Percentiles rank a stretch among this genome's conserved stretches.
These are phyloP conservation scores for Pteria penguin DNA, from an alignment of 2,888 invertebrate genomes.

Conservation along the genomic window DNA sequence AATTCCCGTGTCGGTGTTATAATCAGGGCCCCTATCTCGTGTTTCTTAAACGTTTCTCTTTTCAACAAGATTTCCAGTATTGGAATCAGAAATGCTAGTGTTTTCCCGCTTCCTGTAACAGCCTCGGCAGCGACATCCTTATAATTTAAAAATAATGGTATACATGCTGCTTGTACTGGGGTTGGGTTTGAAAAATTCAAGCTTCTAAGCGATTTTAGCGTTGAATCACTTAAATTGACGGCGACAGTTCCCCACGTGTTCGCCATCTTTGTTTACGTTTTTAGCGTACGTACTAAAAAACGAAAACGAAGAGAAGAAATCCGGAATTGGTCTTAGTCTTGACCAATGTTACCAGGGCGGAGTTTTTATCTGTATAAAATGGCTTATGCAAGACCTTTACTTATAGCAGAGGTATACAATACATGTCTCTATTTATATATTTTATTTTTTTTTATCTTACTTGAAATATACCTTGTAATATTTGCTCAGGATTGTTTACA, in stretches of 20 bases:
- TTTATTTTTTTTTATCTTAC: no score
- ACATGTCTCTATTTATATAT: no score
- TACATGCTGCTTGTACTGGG: slow-evolving; percentile 86
- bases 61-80: slow-evolving; percentile 88
- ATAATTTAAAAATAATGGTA: slow-evolving; percentile 91
- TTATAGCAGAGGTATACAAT: no score
- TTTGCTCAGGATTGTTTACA: no score
- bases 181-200: slow-evolving; percentile 64
- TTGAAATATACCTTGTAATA: no score
- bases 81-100: slow-evolving; percentile 96
- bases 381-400: no score
- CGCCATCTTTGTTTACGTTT: slow-evolving; percentile 57
- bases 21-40: slow-evolving; percentile 89
- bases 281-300: no score
- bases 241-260: slow-evolving; percentile 59
- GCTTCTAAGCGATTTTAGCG: slow-evolving; percentile 47
- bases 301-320: no score
- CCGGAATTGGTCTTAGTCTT: no score
- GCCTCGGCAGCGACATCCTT: slow-evolving; percentile 99
- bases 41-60: slow-evolving; percentile 71
- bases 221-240: slow-evolving; percentile 45
- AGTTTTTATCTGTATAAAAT: no score
- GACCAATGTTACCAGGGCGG: no score
- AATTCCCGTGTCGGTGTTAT: slow-evolving; percentile 98
- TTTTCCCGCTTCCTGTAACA: slow-evolving; percentile 99